Evolutionary conservation across 2,888 invertebrate species (phyloP).

Genomic region (Craniophora ligustri): DNA sequence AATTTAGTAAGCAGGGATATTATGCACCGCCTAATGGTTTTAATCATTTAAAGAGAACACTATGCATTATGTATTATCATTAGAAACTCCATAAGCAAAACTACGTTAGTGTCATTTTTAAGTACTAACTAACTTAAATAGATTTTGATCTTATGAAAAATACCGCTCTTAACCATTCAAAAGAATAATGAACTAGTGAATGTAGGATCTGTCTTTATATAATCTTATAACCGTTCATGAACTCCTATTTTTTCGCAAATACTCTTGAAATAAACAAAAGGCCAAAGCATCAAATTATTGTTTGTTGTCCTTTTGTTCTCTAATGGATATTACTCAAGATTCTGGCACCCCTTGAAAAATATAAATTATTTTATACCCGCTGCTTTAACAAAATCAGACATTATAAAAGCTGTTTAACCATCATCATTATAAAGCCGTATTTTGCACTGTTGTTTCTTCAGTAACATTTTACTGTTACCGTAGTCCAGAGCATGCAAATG

Average conservation of each 20-base stretch:
- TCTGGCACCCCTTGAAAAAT: conserved; percentile 33
- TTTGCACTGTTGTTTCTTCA: conserved; percentile 1
- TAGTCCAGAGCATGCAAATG: conserved; percentile 10
- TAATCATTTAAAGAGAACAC: background rate
- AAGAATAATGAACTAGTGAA: conserved; percentile 1
- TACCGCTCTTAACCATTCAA: too few species aligned
- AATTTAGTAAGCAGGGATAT: background rate
- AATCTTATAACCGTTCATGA: conserved; percentile 28
- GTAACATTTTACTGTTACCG: background rate
- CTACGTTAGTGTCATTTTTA: too few species aligned
- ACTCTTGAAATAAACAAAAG: conserved; percentile 39
- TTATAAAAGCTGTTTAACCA: conserved; percentile 2
- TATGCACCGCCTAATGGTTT: background rate
- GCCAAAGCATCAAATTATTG: conserved; percentile 22
- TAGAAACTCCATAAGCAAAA: too few species aligned
- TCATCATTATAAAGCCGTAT: background rate
- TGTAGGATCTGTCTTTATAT: conserved; percentile 21
- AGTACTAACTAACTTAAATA: too few species aligned
- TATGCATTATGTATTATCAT: too few species aligned
- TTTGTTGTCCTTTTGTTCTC: conserved; percentile 47
- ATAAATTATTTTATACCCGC: conserved; percentile 14
- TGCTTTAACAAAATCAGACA: background rate
- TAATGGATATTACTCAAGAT: conserved; percentile 40
- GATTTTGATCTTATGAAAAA: too few species aligned
- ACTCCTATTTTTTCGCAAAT: conserved; percentile 10